Evolutionary conservation across 2,113 vertebrate species (phyloP).

Genomic region (Lycaon pictus): DNA sequence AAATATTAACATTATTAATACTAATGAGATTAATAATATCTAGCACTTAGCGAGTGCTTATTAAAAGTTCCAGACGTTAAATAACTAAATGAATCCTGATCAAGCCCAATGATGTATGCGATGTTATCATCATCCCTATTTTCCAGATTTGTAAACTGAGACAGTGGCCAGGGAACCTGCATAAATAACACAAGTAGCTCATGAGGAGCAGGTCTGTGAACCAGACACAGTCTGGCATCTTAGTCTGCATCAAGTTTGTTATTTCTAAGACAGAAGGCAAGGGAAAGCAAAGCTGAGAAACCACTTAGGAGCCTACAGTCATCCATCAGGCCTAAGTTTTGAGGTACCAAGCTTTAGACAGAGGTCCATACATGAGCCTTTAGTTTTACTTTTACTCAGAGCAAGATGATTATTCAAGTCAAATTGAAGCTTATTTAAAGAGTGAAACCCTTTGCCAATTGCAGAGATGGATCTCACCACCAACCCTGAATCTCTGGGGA

Average conservation of each 20-base stretch:
- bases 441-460: neutral
- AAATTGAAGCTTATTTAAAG: neutral
- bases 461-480: neutral
- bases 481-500: neutral
- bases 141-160: neutral
- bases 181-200: too few species aligned
- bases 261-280: neutral
- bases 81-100: neutral
- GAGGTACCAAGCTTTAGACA: neutral
- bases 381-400: neutral
- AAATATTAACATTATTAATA: neutral
- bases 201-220: neutral
- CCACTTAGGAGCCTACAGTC: neutral
- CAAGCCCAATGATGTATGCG: neutral
- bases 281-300: neutral
- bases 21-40: neutral
- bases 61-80: neutral
- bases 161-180: neutral
- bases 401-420: neutral
- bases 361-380: neutral
- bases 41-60: neutral
- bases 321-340: neutral
- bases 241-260: neutral
- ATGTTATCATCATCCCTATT: neutral
- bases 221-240: neutral